Conservation (phyloP, 30 jellyfish, hydroid and myxozoan genomes). For the Aurelia sp. region DNA sequence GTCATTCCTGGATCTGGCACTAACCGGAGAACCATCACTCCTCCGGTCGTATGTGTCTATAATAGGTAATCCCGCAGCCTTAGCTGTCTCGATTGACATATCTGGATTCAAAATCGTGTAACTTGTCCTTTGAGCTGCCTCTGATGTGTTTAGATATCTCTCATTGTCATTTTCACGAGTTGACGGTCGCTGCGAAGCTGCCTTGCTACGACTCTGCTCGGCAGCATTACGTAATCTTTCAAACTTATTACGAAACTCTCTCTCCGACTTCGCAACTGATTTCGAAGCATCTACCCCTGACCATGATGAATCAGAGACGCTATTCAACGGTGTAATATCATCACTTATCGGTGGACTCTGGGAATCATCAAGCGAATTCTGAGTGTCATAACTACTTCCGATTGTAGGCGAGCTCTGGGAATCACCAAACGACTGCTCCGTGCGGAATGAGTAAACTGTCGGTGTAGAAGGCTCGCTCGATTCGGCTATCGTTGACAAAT, state of each 20-base stretch:
- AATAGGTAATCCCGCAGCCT: constrained; percentile 92
- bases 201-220: not conserved
- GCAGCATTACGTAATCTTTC: not conserved
- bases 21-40: not conserved
- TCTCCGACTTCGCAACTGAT: no score
- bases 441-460: constrained; percentile 66
- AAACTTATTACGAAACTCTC: no score
- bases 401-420: constrained; percentile 31
- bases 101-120: constrained; percentile 63
- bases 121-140: constrained; percentile 31
- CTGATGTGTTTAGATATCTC: not conserved
- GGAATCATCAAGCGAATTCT: constrained; percentile 10
- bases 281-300: no score
- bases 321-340: constrained; percentile 29
- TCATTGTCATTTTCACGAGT: not conserved
- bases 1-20: no score
- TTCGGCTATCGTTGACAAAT: constrained; percentile 91
- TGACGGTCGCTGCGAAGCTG: no score
- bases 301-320: constrained; percentile 5
- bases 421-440: constrained; percentile 49
- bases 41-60: constrained; percentile 4
- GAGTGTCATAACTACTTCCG: constrained; percentile 14
- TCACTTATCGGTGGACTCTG: constrained; percentile 36
- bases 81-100: constrained; percentile 74
- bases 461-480: constrained; percentile 94